Percentiles rank a stretch among this genome's conserved stretches.
phyloP scores from a whole-genome alignment of 2,888 invertebrate genomes.

The Oegoconia quadripuncta region DNA sequence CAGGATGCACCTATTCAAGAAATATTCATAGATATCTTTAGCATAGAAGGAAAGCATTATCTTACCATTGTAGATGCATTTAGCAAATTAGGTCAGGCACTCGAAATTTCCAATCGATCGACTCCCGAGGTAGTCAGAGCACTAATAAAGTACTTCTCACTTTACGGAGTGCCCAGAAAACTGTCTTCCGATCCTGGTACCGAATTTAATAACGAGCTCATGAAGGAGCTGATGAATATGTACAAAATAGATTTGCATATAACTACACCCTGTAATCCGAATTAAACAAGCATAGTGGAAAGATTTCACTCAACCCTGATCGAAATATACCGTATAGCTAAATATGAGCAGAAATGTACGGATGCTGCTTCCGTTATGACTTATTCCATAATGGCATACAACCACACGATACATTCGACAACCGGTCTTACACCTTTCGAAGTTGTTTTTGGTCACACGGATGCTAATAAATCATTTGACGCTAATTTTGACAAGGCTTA shows the following conservation, averaged over 20 bases:
- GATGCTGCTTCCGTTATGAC: constrained; percentile 9
- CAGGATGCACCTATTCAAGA: constrained; percentile 12
- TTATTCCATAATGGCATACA: constrained; percentile 6
- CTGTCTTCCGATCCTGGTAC: constrained; percentile 7
- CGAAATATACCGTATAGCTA: constrained; percentile 19
- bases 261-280: constrained; percentile 23
- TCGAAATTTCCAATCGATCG: constrained; percentile 12
- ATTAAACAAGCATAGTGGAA: constrained; percentile 23
- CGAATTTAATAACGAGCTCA: constrained; percentile 11
- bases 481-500: constrained; percentile 3
- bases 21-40: constrained; percentile 17
- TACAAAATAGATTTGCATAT: constrained; percentile 24
- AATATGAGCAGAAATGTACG: constrained; percentile 15
- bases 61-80: constrained; percentile 20
- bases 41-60: constrained; percentile 15
- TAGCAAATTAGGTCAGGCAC: constrained; percentile 22
- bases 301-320: constrained; percentile 18
- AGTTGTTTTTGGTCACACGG: constrained; percentile 11
- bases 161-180: constrained; percentile 7
- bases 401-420: constrained; percentile 5
- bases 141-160: constrained; percentile 18
- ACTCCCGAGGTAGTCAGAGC: constrained; percentile 16
- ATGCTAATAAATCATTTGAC: constrained; percentile 1
- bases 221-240: constrained; percentile 17
- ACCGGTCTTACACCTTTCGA: constrained; percentile 13